Evolutionary conservation across 1,140 invertebrate species (phyloP).

Genomic region (Polypedilum vanderplanki): DNA sequence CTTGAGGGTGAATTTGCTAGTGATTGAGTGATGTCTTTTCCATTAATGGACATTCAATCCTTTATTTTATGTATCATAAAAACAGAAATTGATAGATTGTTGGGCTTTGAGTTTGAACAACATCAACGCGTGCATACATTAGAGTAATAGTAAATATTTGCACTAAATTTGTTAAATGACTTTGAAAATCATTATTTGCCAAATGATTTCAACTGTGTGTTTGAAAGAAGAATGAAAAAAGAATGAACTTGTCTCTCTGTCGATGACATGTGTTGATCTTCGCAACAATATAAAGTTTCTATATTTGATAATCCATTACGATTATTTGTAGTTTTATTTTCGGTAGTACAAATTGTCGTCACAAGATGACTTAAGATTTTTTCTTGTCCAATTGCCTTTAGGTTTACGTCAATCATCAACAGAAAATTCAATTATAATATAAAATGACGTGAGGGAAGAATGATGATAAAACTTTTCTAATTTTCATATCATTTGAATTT

Average conservation of each 20-base stretch:
- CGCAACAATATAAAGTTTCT: neutral
- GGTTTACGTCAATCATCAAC: too few species aligned
- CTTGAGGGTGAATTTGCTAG: too few species aligned
- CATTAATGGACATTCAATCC: too few species aligned
- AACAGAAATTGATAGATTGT: neutral
- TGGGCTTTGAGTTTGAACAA: neutral
- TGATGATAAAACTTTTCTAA: constrained; percentile 23
- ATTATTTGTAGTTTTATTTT: neutral
- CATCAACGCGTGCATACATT: neutral
- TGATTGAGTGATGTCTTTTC: too few species aligned
- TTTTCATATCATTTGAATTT: constrained; percentile 29
- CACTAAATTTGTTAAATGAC: constrained; percentile 13
- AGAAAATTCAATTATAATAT: too few species aligned
- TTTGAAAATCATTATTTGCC: constrained; percentile 15
- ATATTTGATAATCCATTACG: constrained; percentile 23
- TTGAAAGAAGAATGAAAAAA: too few species aligned
- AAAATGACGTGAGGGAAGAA: too few species aligned
- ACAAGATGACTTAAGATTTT: too few species aligned
- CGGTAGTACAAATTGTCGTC: neutral
- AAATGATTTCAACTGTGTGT: neutral
- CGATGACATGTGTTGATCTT: constrained; percentile 20
- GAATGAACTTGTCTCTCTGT: neutral
- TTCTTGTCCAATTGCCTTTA: too few species aligned
- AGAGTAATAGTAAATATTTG: constrained; percentile 2
- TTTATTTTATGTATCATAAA: too few species aligned